A percentile compares a stretch with the other conserved stretches of the same genome.
Evolutionary conservation across 2,888 invertebrate genomes (phyloP).

Genomic region (Lysandra bellargus): DNA sequence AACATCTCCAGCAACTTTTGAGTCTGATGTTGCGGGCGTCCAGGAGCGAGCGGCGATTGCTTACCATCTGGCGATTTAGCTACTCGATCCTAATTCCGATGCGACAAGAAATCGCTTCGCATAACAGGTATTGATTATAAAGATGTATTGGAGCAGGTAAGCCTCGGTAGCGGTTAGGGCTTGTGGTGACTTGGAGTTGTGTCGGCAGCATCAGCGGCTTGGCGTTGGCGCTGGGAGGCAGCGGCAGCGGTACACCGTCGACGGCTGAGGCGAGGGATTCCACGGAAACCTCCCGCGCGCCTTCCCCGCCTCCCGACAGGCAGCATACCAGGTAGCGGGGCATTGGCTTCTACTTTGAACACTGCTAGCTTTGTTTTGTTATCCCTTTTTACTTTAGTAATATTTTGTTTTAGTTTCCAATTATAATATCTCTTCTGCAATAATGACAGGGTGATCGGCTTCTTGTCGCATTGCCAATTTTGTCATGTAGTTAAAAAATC

Average conservation of each 20-base stretch:
- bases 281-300: constrained; percentile 71
- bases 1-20: background rate
- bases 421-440: background rate
- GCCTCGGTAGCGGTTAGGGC: constrained; percentile 64
- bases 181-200: constrained; percentile 78
- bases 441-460: background rate
- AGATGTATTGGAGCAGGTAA: constrained; percentile 65
- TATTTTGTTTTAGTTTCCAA: background rate
- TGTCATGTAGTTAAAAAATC: background rate
- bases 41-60: background rate
- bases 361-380: constrained; percentile 50
- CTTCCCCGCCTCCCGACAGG: constrained; percentile 73
- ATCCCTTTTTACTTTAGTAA: background rate
- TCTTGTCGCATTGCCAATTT: background rate
- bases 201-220: constrained; percentile 80
- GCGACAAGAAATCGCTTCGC: background rate
- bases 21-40: background rate
- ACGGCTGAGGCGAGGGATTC: constrained; percentile 59
- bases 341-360: constrained; percentile 63
- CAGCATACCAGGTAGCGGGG: constrained; percentile 75
- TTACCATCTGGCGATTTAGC: background rate
- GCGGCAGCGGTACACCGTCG: constrained; percentile 69
- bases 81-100: background rate
- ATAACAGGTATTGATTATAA: constrained; percentile 2
- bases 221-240: constrained; percentile 79